Evolutionary conservation across 2,888 invertebrate genomes (phyloP), one percentile per base, ranked within the genome.

Genomic region (Hartigia nigra): DNA sequence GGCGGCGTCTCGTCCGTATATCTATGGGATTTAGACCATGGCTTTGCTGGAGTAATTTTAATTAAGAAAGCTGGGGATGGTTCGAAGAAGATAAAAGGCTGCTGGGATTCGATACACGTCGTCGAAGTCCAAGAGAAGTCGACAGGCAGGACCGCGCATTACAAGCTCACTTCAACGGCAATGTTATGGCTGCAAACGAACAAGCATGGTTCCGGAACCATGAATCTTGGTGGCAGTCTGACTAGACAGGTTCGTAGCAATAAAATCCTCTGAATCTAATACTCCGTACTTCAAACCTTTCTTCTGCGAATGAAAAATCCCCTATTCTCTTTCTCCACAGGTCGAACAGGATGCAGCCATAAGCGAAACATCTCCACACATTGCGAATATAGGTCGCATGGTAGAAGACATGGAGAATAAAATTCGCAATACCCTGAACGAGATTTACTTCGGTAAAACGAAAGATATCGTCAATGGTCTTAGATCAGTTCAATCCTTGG

Each of bases 401-500:
- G 98, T 99, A 0, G 99, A 99, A 93, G 99, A 99, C 88, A 99
- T 99, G 98, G 99, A 99, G 92, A 99, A 99, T 92, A 99, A 99
- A 94, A 99, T 99, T 90, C 95, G 99, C 86, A 98, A 97, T 92
- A 99, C 98, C 9, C 94, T 99, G 87, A 99, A 99, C 91, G 98
- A 99, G 92, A 99, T 99, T 87, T 99, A 99, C 92, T 99, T 99
- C 93, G 98, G 99, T 91, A 99, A 99, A 93, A 99, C 99, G 77
- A 98, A 97, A 92, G 98, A 99, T 92, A 99, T 99, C 89, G 98
- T 99, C 80, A 98, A 98, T 91, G 98, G 98, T 14, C 93, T 99
- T 86, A 94, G 98, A 77, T 94, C 94, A 74, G 95, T 97, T 84
- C 96, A 97, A 88, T 95, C 97, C 12, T 92, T 98, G 79, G 96